Base-by-base conservation (phyloP, 2,888 invertebrate genomes). In the Cataglyphis altisquamis region DNA sequence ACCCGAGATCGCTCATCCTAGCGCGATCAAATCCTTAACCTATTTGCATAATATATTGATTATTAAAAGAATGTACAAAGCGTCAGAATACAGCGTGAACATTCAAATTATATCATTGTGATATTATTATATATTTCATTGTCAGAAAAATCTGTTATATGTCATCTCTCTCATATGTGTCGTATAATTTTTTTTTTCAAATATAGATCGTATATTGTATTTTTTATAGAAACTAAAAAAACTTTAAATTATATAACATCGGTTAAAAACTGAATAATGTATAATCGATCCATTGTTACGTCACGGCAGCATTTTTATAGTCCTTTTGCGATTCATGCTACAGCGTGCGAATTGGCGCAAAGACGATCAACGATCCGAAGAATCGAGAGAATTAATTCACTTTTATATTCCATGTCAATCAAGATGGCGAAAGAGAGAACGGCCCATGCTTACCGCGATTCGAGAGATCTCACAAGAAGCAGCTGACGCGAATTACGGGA, bases 331-430 rank as follows among this genome's bases (percentile, higher is more conserved):
- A 74, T 77, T 55, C 48, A 12, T 66, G 75, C 75, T 48, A 57
- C 75, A 64, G 57, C 81, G 82, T 84, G 88, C 74, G 88, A 86
- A 87, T 84, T 81, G 73, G 78, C 48, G 9, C 66, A 82, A 60
- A 74, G 78, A 85, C 67, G 83, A 84, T 75, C 75, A 52, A 63
- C 75, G 48, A 45, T 75, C 52, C 68, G 74, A 52, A 52, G 48
- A n/a, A 48, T 67, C 83, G 73, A 85, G 82, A 70, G 67, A 86
- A 90, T 88, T 86, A 88, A 89, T 89, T 87, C 86, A 86, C 84
- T 87, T 89, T 89, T 90, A 78, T 88, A 84, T 86, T 82, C 74
- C 86, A 39, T 67, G 80, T 55, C 45, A 62, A 62, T 3, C 48
- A 48, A 39, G 63, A 78, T 83, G 83, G 64, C 63, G 85, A 87